A percentile compares a stretch with the other conserved stretches of the same genome.
Evolutionary conservation across 2,888 invertebrate genomes (phyloP).

Genomic region (Dasypolia templi): DNA sequence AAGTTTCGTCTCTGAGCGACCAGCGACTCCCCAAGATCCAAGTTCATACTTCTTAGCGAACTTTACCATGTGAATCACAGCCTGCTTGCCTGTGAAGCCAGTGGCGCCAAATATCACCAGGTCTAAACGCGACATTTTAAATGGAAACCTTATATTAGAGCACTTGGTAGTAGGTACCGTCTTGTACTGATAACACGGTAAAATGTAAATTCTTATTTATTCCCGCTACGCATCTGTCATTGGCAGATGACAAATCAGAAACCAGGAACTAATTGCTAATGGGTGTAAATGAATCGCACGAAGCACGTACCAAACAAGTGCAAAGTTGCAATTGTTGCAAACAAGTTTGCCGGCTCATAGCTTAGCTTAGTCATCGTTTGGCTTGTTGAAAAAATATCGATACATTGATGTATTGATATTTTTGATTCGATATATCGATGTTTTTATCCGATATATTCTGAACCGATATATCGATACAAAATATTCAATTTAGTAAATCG

Average conservation of each 20-base stretch:
- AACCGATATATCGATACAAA: no score
- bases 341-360: no score
- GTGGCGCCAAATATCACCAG: conserved; percentile 98
- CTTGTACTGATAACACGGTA: conserved; percentile 19
- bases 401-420: no score
- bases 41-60: conserved; percentile 88
- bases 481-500: no score
- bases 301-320: neutral
- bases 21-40: conserved; percentile 96
- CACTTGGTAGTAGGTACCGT: conserved; percentile 1
- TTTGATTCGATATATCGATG: no score
- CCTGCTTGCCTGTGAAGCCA: conserved; percentile 97
- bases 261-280: neutral
- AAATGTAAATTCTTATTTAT: neutral
- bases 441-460: no score
- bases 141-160: neutral
- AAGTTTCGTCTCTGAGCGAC: conserved; percentile 91
- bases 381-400: no score
- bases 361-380: no score
- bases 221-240: neutral
- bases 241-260: conserved; percentile 9
- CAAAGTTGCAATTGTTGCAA: no score
- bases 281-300: neutral
- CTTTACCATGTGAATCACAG: conserved; percentile 92
- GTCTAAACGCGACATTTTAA: conserved; percentile 91